Conservation (phyloP, 2,888 invertebrate species). For the Barypeithes pellucidus region DNA sequence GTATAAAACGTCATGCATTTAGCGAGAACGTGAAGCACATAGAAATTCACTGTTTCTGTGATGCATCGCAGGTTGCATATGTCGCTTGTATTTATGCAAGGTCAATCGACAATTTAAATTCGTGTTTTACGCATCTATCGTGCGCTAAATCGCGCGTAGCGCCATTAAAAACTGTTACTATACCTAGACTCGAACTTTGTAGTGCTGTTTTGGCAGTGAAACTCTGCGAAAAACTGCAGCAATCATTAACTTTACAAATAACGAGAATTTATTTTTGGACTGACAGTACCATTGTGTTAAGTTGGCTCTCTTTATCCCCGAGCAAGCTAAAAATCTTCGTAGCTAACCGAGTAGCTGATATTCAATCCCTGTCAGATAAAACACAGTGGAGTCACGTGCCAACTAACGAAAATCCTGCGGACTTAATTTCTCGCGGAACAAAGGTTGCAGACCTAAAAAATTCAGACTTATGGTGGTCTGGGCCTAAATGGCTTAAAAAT, state of each 20-base stretch:
- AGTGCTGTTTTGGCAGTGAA: slow-evolving; percentile 32
- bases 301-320: slow-evolving; percentile 30
- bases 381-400: background rate
- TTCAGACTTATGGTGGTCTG: slow-evolving; percentile 17
- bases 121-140: too few relatives aligned
- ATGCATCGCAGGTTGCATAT: too few relatives aligned
- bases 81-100: too few relatives aligned
- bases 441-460: background rate
- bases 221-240: slow-evolving; percentile 14
- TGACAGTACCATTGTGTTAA: slow-evolving; percentile 32
- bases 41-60: too few relatives aligned
- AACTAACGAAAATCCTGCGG: slow-evolving; percentile 24
- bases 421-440: slow-evolving; percentile 25
- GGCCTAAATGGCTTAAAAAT: slow-evolving; percentile 15
- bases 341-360: slow-evolving; percentile 34
- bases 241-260: slow-evolving; percentile 7
- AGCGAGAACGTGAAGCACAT: too few relatives aligned
- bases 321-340: slow-evolving; percentile 33
- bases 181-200: slow-evolving; percentile 47
- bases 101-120: too few relatives aligned
- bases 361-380: slow-evolving; percentile 8
- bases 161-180: slow-evolving; percentile 33
- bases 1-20: too few relatives aligned
- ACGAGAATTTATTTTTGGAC: slow-evolving; percentile 29
- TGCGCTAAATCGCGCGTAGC: slow-evolving; percentile 39